Percentiles rank a stretch among this genome's conserved stretches.
These are phyloP conservation scores for Coelogynopora nodosa DNA, from an alignment of 2,888 invertebrate genomes.

Conservation along the genomic window DNA sequence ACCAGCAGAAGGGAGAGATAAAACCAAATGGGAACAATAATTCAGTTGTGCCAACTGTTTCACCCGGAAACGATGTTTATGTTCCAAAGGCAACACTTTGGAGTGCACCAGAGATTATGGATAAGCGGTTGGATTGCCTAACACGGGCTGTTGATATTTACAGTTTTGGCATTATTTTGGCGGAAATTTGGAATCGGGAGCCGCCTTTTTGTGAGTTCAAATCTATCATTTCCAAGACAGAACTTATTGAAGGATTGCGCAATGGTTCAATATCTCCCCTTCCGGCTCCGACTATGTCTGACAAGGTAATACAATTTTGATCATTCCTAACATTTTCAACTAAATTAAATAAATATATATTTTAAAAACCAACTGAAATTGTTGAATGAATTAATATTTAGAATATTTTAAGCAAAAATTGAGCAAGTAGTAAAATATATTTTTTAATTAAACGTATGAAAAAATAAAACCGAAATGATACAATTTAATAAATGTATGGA, in stretches of 20 bases:
- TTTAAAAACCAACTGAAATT: too few species aligned
- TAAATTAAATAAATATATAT: too few species aligned
- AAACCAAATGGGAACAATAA: neutral
- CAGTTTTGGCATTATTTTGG: constrained; percentile 55
- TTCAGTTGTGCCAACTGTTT: neutral
- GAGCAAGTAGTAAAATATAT: too few species aligned
- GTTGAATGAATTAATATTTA: too few species aligned
- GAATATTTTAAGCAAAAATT: too few species aligned
- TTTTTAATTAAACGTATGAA: too few species aligned
- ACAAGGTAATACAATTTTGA: too few species aligned
- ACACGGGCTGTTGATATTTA: constrained; percentile 51
- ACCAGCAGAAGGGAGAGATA: neutral
- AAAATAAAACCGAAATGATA: too few species aligned
- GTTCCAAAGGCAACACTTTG: constrained; percentile 50
- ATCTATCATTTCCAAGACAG: neutral
- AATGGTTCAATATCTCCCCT: neutral
- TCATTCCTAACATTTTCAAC: too few species aligned
- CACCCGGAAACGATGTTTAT: neutral
- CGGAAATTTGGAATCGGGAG: constrained; percentile 55
- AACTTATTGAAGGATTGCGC: neutral
- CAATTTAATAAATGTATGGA: too few species aligned
- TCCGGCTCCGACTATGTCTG: neutral
- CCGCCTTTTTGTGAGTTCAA: constrained; percentile 50
- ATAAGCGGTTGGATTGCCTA: constrained; percentile 49
- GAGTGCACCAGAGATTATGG: constrained; percentile 55